Evolutionary conservation across 2,888 invertebrate genomes (phyloP).

Genomic region (Lepeophtheirus nordmannii): DNA sequence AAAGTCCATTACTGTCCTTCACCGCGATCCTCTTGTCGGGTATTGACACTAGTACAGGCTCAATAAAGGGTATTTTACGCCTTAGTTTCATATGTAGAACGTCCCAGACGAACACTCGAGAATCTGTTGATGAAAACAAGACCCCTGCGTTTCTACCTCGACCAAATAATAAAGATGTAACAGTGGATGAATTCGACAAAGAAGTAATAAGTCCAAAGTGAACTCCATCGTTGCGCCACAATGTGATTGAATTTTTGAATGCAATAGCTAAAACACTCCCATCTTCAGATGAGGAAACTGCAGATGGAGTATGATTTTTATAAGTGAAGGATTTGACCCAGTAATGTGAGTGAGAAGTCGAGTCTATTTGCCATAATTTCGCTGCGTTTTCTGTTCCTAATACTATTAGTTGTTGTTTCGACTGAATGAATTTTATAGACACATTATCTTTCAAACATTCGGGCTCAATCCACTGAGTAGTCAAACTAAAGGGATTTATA

Average conservation of each 20-base stretch:
- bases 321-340: slow-evolving; percentile 5
- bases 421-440: slow-evolving; percentile 1
- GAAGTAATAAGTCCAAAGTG: not conserved
- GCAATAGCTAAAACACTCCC: not conserved
- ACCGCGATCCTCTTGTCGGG: not conserved
- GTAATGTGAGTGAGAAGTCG: not conserved
- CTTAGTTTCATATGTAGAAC: not conserved
- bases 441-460: not conserved
- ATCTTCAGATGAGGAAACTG: not conserved
- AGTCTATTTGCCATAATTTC: not conserved
- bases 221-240: not conserved
- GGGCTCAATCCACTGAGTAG: not conserved
- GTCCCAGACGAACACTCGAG: not conserved
- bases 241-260: not conserved
- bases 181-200: not conserved
- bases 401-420: not conserved
- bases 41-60: not conserved
- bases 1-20: not conserved
- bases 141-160: not conserved
- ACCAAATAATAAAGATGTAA: not conserved
- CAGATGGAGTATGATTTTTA: not conserved
- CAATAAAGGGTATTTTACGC: not conserved
- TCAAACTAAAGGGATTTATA: not conserved
- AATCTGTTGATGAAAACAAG: not conserved
- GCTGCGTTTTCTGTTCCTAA: not conserved